Evolutionary conservation across 92 coral and sea anemone species (phyloP), one percentile per base, ranked within the genome.

Genomic region (Diadumene lineata): DNA sequence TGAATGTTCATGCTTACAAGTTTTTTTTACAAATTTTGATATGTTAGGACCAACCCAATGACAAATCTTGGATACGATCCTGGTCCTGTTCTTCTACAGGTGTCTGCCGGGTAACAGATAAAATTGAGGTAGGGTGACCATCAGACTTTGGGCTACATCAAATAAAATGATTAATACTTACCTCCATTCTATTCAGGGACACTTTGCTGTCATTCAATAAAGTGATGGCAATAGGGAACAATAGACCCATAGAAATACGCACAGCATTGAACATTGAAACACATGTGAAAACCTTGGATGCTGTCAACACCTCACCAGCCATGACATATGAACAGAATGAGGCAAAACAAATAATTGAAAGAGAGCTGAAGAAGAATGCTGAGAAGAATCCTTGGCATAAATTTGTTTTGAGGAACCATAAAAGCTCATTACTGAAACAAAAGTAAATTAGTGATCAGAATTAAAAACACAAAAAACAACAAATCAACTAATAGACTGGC

Each of bases 281-380:
- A 21, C 92, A 88, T 10, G 96, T 90, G 81, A 90, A 90, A 31
- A 90, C 92, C 76, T 87, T 90, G 60, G 86, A 81, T 1, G 92
- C 92, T 11, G 96, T 90, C 24, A 90, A 76, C 34, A 70, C 68
- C 64, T 90, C 82, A 13, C 92, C 96, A 33, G 87, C 70, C 78
- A 87, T 31, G n/a, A 90, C 92, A 33, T 84, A 90, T 1, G 92
- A 75, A 60, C 80, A 56, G 77, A 90, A 90, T 24, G 92, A 87
- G 50, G 76, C 67, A 32, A 90, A 90, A 67, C 88, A 76, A 48
- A 87, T 78, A 38, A 90, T 64, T 31, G 86, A 87, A 9, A 82
- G 70, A 0, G 96, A 84, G 21, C 92, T 90, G 83, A 90, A 90
- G 90, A 90, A 90, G 81, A 90, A 90, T 30, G 96, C 82, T 74